Evolutionary conservation across 1,140 invertebrate genomes (phyloP).

Genomic region (Drosophila subpulchrella): DNA sequence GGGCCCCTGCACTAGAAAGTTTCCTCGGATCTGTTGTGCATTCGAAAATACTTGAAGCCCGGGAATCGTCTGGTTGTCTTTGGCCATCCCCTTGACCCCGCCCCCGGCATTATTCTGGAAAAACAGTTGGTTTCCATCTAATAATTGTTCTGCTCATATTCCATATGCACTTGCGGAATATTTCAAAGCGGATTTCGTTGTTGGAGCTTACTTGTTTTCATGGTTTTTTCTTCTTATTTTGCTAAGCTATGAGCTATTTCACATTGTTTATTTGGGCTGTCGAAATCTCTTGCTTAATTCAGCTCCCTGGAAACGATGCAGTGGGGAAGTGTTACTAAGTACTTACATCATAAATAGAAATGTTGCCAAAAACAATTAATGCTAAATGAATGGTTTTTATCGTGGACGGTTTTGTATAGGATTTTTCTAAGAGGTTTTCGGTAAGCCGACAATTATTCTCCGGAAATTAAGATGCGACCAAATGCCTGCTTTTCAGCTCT

Average conservation of each 20-base stretch:
- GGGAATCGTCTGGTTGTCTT: slow-evolving; percentile 14
- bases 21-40: slow-evolving; percentile 50
- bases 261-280: slow-evolving; percentile 30
- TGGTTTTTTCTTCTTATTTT: not conserved
- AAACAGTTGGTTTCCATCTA: slow-evolving; percentile 68
- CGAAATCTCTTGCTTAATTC: slow-evolving; percentile 18
- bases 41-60: slow-evolving; percentile 59
- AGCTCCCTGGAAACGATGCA: slow-evolving; percentile 8
- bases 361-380: slow-evolving; percentile 18
- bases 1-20: slow-evolving; percentile 44
- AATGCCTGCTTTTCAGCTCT: not conserved
- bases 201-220: slow-evolving; percentile 41
- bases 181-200: slow-evolving; percentile 71
- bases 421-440: slow-evolving; percentile 18
- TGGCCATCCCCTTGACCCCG: slow-evolving; percentile 39
- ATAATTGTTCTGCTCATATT: slow-evolving; percentile 68
- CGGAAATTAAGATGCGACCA: slow-evolving; percentile 2
- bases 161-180: slow-evolving; percentile 55
- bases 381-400: slow-evolving; percentile 23
- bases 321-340: slow-evolving; percentile 7
- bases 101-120: slow-evolving; percentile 57
- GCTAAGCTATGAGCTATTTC: slow-evolving; percentile 26
- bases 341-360: slow-evolving; percentile 8
- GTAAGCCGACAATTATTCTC: slow-evolving; percentile 14
- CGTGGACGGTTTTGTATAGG: not conserved